These are phyloP conservation scores for Acanthurus leucopareius DNA, from an alignment of 2,797 vertebrate genomes.

Conservation along the genomic window DNA sequence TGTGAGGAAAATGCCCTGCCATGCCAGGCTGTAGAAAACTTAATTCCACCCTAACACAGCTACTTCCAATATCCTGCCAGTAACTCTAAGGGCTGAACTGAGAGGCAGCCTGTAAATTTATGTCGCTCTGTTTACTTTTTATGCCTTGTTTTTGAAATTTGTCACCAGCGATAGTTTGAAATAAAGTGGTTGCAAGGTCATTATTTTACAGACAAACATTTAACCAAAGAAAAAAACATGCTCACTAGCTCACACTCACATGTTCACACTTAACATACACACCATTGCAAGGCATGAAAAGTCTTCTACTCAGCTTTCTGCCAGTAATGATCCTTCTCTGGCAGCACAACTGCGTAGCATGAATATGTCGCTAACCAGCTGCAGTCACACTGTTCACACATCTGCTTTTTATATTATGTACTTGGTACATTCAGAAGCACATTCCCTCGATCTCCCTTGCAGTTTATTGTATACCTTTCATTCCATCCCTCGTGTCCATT, in stretches of 20 bases:
- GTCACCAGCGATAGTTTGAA: slow-evolving; percentile 51
- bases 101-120: slow-evolving; percentile 54
- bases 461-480: slow-evolving; percentile 70
- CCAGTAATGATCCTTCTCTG: slow-evolving; percentile 81
- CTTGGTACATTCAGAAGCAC: slow-evolving; percentile 82
- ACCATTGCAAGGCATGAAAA: slow-evolving; percentile 63
- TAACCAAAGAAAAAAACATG: slow-evolving; percentile 43
- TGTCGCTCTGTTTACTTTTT: slow-evolving; percentile 51
- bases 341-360: slow-evolving; percentile 72
- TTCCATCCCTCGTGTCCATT: slow-evolving; percentile 55
- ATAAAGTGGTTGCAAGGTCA: slow-evolving; percentile 35
- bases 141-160: slow-evolving; percentile 66
- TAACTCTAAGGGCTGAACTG: slow-evolving; percentile 51
- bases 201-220: slow-evolving; percentile 53
- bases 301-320: slow-evolving; percentile 75
- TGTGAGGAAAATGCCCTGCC: slow-evolving; percentile 67
- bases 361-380: slow-evolving; percentile 84
- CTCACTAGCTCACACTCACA: slow-evolving; percentile 24
- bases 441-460: slow-evolving; percentile 57
- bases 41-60: slow-evolving; percentile 73
- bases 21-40: slow-evolving; percentile 67
- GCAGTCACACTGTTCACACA: slow-evolving; percentile 83
- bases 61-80: slow-evolving; percentile 74
- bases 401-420: slow-evolving; percentile 88
- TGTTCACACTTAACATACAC: not conserved